Evolutionary conservation across 2,797 vertebrate species (phyloP).

Genomic region (Chaetophractus vellerosus): DNA sequence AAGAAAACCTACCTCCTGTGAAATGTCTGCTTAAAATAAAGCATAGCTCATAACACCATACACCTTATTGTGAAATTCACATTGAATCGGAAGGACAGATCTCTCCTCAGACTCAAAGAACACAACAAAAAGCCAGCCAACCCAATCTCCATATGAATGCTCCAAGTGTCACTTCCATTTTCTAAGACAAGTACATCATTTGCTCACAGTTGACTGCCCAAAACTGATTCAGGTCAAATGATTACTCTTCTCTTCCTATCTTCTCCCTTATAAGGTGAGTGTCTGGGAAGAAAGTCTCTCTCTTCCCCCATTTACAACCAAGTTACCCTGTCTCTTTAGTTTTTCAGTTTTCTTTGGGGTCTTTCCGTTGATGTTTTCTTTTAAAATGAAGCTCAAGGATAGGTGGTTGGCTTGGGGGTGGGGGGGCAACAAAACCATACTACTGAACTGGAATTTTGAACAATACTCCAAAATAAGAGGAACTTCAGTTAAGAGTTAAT

Average conservation of each 20-base stretch:
- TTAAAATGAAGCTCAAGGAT: neutral
- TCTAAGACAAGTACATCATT: neutral
- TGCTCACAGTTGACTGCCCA: neutral
- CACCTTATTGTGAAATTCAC: slow-evolving; percentile 2
- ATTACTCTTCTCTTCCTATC: neutral
- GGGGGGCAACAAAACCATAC: neutral
- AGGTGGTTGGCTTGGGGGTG: neutral
- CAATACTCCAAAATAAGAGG: slow-evolving; percentile 32
- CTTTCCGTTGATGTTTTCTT: slow-evolving; percentile 8
- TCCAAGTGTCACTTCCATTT: slow-evolving; percentile 52
- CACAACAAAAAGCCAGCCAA: neutral
- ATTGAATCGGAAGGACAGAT: neutral
- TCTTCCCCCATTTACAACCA: neutral
- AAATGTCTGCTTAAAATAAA: neutral
- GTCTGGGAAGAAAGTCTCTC: neutral
- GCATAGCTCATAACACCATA: slow-evolving; percentile 1
- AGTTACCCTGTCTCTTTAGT: neutral
- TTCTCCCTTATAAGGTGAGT: neutral
- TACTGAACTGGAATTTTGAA: slow-evolving; percentile 38
- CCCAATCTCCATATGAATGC: neutral
- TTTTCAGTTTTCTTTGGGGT: neutral
- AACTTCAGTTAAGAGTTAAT: slow-evolving; percentile 10
- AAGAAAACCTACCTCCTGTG: neutral
- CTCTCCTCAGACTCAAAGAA: neutral
- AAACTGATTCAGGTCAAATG: neutral